Conservation (phyloP, 2,888 invertebrate species). For the Phyllotreta cruciferae region DNA sequence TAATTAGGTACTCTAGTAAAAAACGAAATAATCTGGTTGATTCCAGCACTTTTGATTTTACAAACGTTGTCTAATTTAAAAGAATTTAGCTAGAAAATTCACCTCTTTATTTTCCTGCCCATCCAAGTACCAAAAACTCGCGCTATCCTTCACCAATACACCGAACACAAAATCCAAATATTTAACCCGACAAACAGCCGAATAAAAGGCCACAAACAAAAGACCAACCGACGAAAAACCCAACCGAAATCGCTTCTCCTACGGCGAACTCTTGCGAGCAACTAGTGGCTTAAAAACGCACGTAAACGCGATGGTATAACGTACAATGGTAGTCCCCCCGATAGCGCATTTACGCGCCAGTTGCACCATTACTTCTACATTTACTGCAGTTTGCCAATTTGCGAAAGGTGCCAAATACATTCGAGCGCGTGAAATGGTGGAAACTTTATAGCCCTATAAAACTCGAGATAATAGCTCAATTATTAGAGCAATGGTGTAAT, state of each 20-base stretch:
- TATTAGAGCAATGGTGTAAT: too few relatives aligned
- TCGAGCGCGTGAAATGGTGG: too few relatives aligned
- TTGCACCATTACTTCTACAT: conserved; percentile 39
- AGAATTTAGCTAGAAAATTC: too few relatives aligned
- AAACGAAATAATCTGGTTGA: too few relatives aligned
- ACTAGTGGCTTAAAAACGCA: conserved; percentile 51
- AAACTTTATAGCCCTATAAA: too few relatives aligned
- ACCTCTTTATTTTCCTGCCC: too few relatives aligned
- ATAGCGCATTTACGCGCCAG: conserved; percentile 30
- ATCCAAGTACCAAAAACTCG: too few relatives aligned
- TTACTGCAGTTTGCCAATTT: background rate
- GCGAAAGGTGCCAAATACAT: background rate
- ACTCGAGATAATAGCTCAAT: background rate
- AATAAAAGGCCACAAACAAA: conserved; percentile 12
- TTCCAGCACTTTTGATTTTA: too few relatives aligned
- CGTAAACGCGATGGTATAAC: conserved; percentile 40
- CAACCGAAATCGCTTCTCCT: conserved; percentile 28
- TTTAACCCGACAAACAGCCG: background rate
- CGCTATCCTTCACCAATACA: too few relatives aligned
- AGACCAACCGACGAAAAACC: conserved; percentile 1
- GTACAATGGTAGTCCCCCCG: conserved; percentile 16
- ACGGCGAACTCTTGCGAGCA: conserved; percentile 49
- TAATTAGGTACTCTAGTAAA: too few relatives aligned
- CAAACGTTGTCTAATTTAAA: too few relatives aligned
- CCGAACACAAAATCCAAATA: background rate